Evolutionary conservation across 2,797 vertebrate genomes (phyloP).

Genomic region (Apodemus agrarius): DNA sequence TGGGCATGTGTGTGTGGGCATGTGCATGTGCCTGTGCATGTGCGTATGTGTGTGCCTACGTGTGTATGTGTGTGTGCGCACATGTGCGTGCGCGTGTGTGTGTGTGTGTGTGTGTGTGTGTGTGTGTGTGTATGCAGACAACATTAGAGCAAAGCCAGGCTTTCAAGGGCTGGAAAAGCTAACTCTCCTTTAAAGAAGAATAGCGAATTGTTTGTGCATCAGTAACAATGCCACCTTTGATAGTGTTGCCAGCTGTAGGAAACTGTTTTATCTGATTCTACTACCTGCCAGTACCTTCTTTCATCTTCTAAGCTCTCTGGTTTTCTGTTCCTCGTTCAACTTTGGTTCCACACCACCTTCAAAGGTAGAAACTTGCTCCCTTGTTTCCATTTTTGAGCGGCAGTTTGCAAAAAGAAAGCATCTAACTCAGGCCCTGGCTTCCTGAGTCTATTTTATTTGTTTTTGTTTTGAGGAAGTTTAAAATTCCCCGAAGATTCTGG

Average conservation of each 20-base stretch:
- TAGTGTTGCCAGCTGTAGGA: conserved; percentile 11
- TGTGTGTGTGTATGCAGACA: not conserved
- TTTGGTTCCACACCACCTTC: not conserved
- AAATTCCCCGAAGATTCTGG: not conserved
- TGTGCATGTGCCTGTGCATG: too few relatives aligned
- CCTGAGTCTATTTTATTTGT: not conserved
- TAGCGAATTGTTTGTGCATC: not conserved
- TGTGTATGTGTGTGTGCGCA: too few relatives aligned
- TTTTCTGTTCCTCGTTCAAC: not conserved
- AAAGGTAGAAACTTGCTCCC: not conserved
- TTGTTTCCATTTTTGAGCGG: not conserved
- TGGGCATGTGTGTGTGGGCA: too few relatives aligned
- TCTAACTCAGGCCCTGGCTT: not conserved
- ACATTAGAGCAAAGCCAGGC: conserved; percentile 25
- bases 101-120: too few relatives aligned
- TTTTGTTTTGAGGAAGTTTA: not conserved
- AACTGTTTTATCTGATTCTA: conserved; percentile 53
- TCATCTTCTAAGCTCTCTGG: not conserved
- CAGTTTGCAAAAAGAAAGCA: not conserved
- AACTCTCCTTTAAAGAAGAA: not conserved
- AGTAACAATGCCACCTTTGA: conserved; percentile 47
- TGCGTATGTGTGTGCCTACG: too few relatives aligned
- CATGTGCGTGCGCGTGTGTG: not conserved
- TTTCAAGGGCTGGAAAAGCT: not conserved
- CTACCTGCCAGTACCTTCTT: not conserved